Percentiles rank a stretch among this genome's conserved stretches.
Evolutionary conservation across 2,797 vertebrate genomes (phyloP).

Genomic region (Bradypodion ventrale): DNA sequence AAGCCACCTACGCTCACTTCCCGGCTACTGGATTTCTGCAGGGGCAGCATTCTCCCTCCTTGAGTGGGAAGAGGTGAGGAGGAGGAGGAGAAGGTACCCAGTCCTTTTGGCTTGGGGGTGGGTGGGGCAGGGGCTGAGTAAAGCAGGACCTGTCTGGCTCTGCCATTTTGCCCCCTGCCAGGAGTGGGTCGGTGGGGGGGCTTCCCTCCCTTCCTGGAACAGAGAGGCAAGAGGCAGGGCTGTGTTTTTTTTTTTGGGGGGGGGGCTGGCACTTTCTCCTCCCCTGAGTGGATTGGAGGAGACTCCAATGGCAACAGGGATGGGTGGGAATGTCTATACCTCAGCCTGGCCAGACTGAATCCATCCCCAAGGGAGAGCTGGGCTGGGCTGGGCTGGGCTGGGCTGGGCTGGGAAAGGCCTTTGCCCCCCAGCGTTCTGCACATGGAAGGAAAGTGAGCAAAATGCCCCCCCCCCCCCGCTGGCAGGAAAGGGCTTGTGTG

Average conservation of each 20-base stretch:
- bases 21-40: constrained; percentile 31
- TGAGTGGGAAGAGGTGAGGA: neutral
- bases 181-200: too few species aligned
- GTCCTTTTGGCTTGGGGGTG: too few species aligned
- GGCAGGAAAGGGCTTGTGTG: neutral
- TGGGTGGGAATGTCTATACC: neutral
- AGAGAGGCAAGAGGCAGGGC: neutral
- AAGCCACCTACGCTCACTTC: constrained; percentile 7
- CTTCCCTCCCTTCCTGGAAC: too few species aligned
- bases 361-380: neutral
- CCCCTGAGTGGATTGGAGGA: neutral
- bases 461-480: neutral
- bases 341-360: neutral
- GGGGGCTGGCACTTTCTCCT: too few species aligned
- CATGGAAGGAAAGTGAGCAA: neutral
- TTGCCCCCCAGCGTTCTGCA: neutral
- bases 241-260: neutral
- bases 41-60: neutral
- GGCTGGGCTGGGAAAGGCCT: neutral
- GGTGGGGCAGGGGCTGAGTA: too few species aligned
- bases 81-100: too few species aligned
- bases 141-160: neutral
- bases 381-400: too few species aligned
- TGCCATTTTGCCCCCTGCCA: neutral
- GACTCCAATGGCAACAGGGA: neutral